Evolutionary conservation across 1,140 invertebrate species (phyloP).

Genomic region (Tribolium castaneum): DNA sequence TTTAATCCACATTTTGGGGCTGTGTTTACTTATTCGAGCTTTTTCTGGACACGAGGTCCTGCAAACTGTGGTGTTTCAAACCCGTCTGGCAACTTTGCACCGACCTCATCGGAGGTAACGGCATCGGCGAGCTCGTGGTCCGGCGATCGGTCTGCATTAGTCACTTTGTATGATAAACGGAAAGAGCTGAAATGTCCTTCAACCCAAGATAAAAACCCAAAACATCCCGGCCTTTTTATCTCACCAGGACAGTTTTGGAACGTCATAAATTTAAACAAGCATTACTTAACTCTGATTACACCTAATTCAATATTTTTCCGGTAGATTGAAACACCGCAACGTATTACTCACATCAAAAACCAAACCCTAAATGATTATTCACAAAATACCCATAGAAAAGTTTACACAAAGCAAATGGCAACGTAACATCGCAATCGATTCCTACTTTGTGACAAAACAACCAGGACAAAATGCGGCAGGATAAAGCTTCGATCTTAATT

Average conservation of each 20-base stretch:
- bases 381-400: neutral
- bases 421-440: neutral
- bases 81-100: conserved; percentile 43
- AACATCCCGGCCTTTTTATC: neutral
- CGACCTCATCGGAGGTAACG: conserved; percentile 46
- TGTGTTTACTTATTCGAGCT: neutral
- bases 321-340: too few relatives aligned
- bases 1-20: neutral
- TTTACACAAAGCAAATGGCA: neutral
- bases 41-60: conserved; percentile 31
- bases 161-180: conserved; percentile 25
- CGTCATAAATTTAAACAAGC: too few relatives aligned
- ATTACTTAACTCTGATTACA: too few relatives aligned
- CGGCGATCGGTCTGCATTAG: conserved; percentile 42
- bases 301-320: too few relatives aligned
- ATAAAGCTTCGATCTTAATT: conserved; percentile 16
- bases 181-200: neutral
- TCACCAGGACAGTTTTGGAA: neutral
- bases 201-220: neutral
- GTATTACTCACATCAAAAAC: neutral
- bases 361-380: neutral
- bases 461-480: neutral
- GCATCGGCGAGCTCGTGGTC: conserved; percentile 41
- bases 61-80: conserved; percentile 23
- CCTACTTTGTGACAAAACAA: neutral